Evolutionary conservation across 2,888 invertebrate species (phyloP).

Genomic region (Hofmannophila pseudospretella): DNA sequence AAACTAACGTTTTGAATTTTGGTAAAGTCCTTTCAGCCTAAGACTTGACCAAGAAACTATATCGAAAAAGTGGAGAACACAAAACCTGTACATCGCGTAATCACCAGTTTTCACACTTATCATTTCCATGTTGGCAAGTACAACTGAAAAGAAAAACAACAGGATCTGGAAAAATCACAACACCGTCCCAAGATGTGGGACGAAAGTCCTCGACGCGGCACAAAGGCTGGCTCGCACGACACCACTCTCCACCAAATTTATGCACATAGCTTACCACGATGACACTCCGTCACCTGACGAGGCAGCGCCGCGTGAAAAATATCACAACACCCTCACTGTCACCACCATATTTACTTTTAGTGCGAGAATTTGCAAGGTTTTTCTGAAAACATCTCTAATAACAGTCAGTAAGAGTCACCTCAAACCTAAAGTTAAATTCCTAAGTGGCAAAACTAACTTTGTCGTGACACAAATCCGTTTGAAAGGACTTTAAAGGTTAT

Average conservation of each 20-base stretch:
- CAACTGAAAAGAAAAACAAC: slow-evolving; percentile 3
- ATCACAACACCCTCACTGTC: slow-evolving; percentile 22
- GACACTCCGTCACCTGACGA: slow-evolving; percentile 45
- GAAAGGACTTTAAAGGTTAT: slow-evolving; percentile 9
- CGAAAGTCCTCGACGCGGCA: slow-evolving; percentile 33
- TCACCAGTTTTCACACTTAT: too few species aligned
- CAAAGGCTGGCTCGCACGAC: slow-evolving; percentile 41
- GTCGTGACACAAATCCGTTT: slow-evolving; percentile 5
- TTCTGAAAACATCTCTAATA: too few species aligned
- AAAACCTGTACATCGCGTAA: too few species aligned
- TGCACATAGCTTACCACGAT: slow-evolving; percentile 64
- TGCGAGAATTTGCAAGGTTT: too few species aligned
- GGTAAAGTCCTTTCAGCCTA: too few species aligned
- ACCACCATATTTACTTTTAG: too few species aligned
- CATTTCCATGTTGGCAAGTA: neutral
- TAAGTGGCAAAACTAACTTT: slow-evolving; percentile 1
- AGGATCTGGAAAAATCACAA: neutral
- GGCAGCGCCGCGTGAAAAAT: slow-evolving; percentile 31
- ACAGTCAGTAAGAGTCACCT: too few species aligned
- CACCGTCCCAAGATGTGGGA: slow-evolving; percentile 10
- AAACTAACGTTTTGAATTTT: too few species aligned
- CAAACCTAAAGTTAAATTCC: too few species aligned
- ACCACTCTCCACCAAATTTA: slow-evolving; percentile 57
- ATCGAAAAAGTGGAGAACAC: too few species aligned
- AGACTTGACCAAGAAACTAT: too few species aligned